Percentiles rank a stretch among this genome's conserved stretches.
These are phyloP conservation scores for Hanleya hanleyi DNA, from an alignment of 2,888 invertebrate genomes.

Conservation along the genomic window DNA sequence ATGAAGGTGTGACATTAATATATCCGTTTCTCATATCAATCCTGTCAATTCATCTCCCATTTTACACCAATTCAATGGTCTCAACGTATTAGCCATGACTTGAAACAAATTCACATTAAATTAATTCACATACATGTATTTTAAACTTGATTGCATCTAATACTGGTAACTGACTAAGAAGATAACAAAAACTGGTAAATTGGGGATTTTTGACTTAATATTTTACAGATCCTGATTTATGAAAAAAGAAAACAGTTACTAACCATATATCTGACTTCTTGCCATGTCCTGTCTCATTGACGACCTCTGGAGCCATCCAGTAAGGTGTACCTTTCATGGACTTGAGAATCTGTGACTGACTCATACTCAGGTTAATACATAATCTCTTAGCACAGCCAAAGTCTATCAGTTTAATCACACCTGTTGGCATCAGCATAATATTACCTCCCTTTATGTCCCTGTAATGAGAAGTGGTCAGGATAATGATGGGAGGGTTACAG, in stretches of 20 bases:
- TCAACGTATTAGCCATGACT: no score
- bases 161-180: no score
- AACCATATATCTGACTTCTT: conserved; percentile 74
- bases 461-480: conserved; percentile 21
- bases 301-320: conserved; percentile 75
- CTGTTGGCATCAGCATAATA: conserved; percentile 73
- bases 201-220: no score
- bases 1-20: background rate
- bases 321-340: conserved; percentile 73
- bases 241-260: no score
- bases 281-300: conserved; percentile 72
- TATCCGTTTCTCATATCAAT: background rate
- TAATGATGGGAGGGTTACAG: no score
- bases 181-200: no score
- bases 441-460: conserved; percentile 74
- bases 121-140: no score
- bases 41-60: no score
- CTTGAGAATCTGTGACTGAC: conserved; percentile 66
- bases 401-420: conserved; percentile 73
- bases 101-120: no score
- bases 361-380: conserved; percentile 68
- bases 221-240: no score
- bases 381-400: conserved; percentile 74
- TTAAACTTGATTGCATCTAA: no score
- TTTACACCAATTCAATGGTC: no score